Percentiles rank a stretch among this genome's conserved stretches.
These are phyloP conservation scores for Epinotia nisella DNA, from an alignment of 2,888 invertebrate species.

Conservation along the genomic window DNA sequence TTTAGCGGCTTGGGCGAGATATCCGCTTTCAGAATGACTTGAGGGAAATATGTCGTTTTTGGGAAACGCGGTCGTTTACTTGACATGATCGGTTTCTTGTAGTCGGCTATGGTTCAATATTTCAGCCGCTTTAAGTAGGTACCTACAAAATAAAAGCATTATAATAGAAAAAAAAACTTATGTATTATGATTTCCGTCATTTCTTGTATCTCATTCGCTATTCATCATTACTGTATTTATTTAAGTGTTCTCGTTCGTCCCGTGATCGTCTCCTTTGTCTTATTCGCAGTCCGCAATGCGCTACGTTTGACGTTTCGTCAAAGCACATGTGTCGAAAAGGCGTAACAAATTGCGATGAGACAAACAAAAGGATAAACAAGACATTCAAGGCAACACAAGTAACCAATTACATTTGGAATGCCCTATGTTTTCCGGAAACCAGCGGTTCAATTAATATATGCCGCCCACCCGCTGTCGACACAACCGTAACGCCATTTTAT, in stretches of 20 bases:
- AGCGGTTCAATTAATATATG: background rate
- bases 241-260: too few relatives aligned
- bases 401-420: background rate
- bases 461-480: background rate
- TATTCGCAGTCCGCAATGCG: too few relatives aligned
- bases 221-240: too few relatives aligned
- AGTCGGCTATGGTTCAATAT: background rate
- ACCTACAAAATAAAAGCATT: background rate
- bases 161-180: too few relatives aligned
- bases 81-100: slow-evolving; percentile 1
- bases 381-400: too few relatives aligned
- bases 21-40: slow-evolving; percentile 12
- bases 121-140: background rate
- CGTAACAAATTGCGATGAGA: too few relatives aligned
- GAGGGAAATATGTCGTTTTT: slow-evolving; percentile 3
- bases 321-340: too few relatives aligned
- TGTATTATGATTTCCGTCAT: too few relatives aligned
- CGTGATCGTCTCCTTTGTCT: too few relatives aligned
- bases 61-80: slow-evolving; percentile 10
- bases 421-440: background rate
- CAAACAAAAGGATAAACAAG: too few relatives aligned
- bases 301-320: too few relatives aligned
- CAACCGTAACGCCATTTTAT: slow-evolving; percentile 16
- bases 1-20: slow-evolving; percentile 17
- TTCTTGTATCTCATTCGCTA: too few relatives aligned